phyloP scores from a whole-genome alignment of 2,113 vertebrate species.

The Stegostoma tigrinum region DNA sequence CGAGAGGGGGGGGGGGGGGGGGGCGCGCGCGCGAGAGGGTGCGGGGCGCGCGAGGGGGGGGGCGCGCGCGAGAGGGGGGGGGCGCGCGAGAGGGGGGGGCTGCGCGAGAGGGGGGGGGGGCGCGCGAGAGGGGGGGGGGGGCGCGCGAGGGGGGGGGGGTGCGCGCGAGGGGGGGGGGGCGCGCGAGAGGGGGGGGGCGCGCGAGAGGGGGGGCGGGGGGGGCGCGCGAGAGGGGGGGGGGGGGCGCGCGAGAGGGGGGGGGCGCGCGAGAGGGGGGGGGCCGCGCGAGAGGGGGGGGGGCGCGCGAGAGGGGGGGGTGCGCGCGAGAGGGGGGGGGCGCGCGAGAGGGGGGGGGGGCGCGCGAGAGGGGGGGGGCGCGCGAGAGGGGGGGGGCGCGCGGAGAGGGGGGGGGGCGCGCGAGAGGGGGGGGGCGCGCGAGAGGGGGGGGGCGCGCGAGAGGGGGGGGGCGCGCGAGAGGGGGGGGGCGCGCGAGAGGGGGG shows the following conservation, averaged over 20 bases:
- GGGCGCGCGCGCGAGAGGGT: too few relatives aligned
- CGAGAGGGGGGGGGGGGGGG: too few relatives aligned
- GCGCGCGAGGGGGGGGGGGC: background rate
- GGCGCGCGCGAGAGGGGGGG: too few relatives aligned
- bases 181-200: background rate
- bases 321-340: background rate
- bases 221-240: background rate
- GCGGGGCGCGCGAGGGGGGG: too few relatives aligned
- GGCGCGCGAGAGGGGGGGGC: background rate
- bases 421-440: too few relatives aligned
- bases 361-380: background rate
- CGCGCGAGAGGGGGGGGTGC: background rate
- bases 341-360: background rate
- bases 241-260: background rate
- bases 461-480: too few relatives aligned
- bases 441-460: background rate
- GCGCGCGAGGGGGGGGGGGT: background rate
- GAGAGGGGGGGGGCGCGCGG: too few relatives aligned
- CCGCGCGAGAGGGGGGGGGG: background rate
- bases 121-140: background rate
- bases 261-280: background rate
- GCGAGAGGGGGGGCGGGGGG: background rate
- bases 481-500: too few relatives aligned
- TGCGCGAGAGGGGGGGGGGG: background rate
- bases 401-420: background rate